phyloP scores from a whole-genome alignment of 2,888 invertebrate species.

The Cylindroiulus punctatus region DNA sequence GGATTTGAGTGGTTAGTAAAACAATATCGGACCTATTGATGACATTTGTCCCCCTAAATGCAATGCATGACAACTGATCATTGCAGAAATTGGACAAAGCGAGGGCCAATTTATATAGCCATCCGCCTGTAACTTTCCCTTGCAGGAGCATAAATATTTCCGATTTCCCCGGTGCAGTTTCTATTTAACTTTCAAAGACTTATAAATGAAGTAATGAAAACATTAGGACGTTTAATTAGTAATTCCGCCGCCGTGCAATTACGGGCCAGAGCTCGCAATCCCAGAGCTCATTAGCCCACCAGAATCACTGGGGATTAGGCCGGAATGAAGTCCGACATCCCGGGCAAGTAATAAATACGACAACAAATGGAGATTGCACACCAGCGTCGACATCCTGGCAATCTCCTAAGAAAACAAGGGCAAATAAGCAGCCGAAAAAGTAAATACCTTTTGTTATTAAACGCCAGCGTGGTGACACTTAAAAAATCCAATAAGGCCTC shows the following conservation, averaged over 20 bases:
- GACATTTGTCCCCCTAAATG: not conserved
- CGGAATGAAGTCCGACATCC: slow-evolving; percentile 10
- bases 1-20: no score
- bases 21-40: no score
- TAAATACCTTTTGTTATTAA: slow-evolving; percentile 25
- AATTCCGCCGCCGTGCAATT: slow-evolving; percentile 39
- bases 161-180: slow-evolving; percentile 18
- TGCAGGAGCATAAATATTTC: not conserved
- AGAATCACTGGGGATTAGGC: slow-evolving; percentile 33
- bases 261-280: not conserved
- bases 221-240: slow-evolving; percentile 50
- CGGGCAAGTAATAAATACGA: not conserved
- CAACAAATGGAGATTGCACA: slow-evolving; percentile 32
- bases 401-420: not conserved
- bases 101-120: not conserved
- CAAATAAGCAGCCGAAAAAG: not conserved
- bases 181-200: slow-evolving; percentile 32
- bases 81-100: no score
- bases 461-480: not conserved
- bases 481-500: slow-evolving; percentile 26
- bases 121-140: no score
- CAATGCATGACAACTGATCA: no score
- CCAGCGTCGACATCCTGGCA: not conserved
- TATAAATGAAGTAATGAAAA: slow-evolving; percentile 43
- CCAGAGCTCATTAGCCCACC: slow-evolving; percentile 2